Evolutionary conservation across 2,113 vertebrate species (phyloP), one percentile per base, ranked within the genome.

Genomic region (Syngnathus scovelli): DNA sequence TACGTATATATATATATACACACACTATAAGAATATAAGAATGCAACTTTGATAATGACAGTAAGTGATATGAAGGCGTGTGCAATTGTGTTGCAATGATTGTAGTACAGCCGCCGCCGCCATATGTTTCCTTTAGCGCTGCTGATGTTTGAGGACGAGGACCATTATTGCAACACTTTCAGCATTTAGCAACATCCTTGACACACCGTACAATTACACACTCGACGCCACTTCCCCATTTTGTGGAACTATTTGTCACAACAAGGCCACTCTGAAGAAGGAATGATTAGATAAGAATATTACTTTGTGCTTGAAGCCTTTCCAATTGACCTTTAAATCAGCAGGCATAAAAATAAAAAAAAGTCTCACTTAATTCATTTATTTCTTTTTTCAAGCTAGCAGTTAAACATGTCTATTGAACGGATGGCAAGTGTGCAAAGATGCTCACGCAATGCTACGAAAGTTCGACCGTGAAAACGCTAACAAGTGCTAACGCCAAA

Each of bases 171-270:
- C 61, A 13, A 44, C 70, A 71, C 78, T 62, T 64, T 70, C 75
- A 82, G 70, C 74, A 85, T 88, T 88, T 80, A 52, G 83, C 82
- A 89, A 89, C 51, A 85, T 85, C 85, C 83, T 81, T 41, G 21
- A 67, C 65, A 77, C 6, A n/a, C 5, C 54, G 60, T 16, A 43
- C 61, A 51, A 68, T 76, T 63, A 77, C 70, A 71, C 56, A 72
- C 68, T 37, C 10, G 2, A 46, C 62, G 23, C 51, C 21, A 19
- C 76, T 84, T 87, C 78, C 80, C 5, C 43, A 68, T 74, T 86
- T 85, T 69, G 54, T 48, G 23, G 48, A 9, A 44, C 13, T 37
- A 56, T 64, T 66, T 83, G 51, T 73, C 68, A 77, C 11, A 37
- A 0, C 6, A 64, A 18, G 12, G 1, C 21, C 3, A n/a, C 0